Conservation (phyloP, 2,797 vertebrate species). For the Agapornis canus region DNA sequence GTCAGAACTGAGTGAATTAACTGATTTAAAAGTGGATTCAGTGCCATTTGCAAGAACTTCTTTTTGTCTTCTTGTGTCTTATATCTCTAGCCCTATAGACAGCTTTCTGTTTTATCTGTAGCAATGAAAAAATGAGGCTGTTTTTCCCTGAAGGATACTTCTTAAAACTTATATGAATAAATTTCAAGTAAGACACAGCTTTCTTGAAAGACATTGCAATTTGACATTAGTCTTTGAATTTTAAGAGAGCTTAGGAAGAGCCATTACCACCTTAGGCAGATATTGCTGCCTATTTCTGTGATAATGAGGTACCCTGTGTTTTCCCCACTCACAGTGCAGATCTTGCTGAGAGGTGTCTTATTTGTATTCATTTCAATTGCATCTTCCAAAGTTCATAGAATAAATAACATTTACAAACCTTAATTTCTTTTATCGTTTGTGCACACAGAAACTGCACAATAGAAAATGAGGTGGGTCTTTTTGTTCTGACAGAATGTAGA, state of each 20-base stretch:
- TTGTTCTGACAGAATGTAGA: background rate
- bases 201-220: slow-evolving; percentile 51
- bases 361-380: slow-evolving; percentile 59
- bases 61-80: background rate
- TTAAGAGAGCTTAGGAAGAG: slow-evolving; percentile 43
- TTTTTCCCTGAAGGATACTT: slow-evolving; percentile 40
- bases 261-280: slow-evolving; percentile 45
- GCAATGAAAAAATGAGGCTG: slow-evolving; percentile 27
- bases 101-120: slow-evolving; percentile 23
- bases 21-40: background rate
- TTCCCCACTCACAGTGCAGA: background rate
- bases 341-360: slow-evolving; percentile 45
- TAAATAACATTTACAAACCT: slow-evolving; percentile 60
- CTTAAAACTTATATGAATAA: slow-evolving; percentile 62
- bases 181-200: slow-evolving; percentile 49
- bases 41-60: background rate
- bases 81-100: background rate
- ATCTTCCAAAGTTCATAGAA: slow-evolving; percentile 12
- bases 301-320: slow-evolving; percentile 60
- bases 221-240: slow-evolving; percentile 64
- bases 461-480: background rate
- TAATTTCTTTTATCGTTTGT: slow-evolving; percentile 64
- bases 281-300: slow-evolving; percentile 41
- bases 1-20: background rate
- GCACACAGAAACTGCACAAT: background rate